Percentiles rank a stretch among this genome's conserved stretches.
These are phyloP conservation scores for Ephydatia muelleri DNA, from an alignment of 37 sponge, comb jelly and placozoan species.

Conservation along the genomic window DNA sequence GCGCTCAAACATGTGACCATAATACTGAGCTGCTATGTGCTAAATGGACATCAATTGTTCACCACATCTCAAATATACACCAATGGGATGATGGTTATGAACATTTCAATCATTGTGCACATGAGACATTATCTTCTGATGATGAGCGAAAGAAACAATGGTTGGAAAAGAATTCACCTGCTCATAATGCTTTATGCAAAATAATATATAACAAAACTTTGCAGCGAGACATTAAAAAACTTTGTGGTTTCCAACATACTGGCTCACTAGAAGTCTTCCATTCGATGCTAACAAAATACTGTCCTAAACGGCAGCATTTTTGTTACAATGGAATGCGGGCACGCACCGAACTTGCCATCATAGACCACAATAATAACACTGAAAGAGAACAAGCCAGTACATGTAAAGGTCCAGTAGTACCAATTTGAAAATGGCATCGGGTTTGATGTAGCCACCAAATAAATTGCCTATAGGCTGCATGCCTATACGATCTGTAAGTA, in stretches of 20 bases:
- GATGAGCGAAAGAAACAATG: too few relatives aligned
- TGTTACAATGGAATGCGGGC: slow-evolving; percentile 22
- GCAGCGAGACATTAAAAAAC: background rate
- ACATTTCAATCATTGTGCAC: too few relatives aligned
- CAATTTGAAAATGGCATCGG: background rate
- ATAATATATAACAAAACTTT: too few relatives aligned
- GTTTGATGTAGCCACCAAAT: too few relatives aligned
- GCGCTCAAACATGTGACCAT: background rate
- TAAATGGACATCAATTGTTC: slow-evolving; percentile 33
- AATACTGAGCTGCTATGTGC: slow-evolving; percentile 8
- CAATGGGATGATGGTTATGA: slow-evolving; percentile 2
- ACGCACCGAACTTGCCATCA: slow-evolving; percentile 15
- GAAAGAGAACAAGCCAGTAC: background rate
- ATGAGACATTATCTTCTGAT: too few relatives aligned
- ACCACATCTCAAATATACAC: slow-evolving; percentile 23
- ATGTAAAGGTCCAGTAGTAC: too few relatives aligned
- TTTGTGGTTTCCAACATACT: slow-evolving; percentile 15
- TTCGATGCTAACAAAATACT: slow-evolving; percentile 26
- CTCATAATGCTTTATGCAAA: too few relatives aligned
- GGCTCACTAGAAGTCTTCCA: slow-evolving; percentile 23
- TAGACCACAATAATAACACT: slow-evolving; percentile 33
- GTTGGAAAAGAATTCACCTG: too few relatives aligned
- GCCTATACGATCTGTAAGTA: too few relatives aligned
- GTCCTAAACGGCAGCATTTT: slow-evolving; percentile 41
- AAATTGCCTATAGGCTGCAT: too few relatives aligned